Base-by-base conservation (phyloP, 2,888 invertebrate species). In the Xanthorhoe designata region DNA sequence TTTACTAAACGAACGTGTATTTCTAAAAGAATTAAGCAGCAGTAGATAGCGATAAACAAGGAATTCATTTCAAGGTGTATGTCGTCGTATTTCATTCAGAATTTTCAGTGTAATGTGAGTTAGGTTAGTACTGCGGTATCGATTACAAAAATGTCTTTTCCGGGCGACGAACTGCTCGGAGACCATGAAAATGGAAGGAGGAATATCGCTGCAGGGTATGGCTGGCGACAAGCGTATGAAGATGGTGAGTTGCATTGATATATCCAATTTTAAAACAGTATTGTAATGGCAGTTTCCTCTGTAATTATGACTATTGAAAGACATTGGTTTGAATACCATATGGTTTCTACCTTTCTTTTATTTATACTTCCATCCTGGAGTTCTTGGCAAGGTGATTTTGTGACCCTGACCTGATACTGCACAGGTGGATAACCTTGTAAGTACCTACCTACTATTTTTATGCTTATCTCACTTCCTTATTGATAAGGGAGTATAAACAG, bases 131-230 rank as follows among this genome's bases (percentile, higher is more conserved):
- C 67, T 72, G 61, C 55, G 59, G 74, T 77, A 75, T 79, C 78
- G 73, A 68, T 76, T 81, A 56, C 69, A 81, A 78, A 78, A 75
- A 92, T 92, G 92, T 83, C 83, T 82, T 89, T 83, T 84, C 80
- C 88, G 45, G 79, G 83, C 66, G 89, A 85, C 74, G 80, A 81
- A 77, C 76, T 77, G 38, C 77, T 78, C 71, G 74, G 75, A 58
- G 81, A 79, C 63, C 79, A 85, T 64, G 85, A 81, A 70, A 72
- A 70, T 47, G 74, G 75, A 54, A 79, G 80, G 64, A 79, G 77
- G 47, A 77, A 79, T 61, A 73, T 73, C n/a, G 72, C 75, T 19
- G 77, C 77, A 51, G 75, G 75, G 19, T 75, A 75, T 32, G 82
- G 87, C 3, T 77, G 90, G 54, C 81, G 81, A 19, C 83, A 89